Base-by-base conservation (phyloP, 1,140 invertebrate species). In the Thalassaphorura encarpata region DNA sequence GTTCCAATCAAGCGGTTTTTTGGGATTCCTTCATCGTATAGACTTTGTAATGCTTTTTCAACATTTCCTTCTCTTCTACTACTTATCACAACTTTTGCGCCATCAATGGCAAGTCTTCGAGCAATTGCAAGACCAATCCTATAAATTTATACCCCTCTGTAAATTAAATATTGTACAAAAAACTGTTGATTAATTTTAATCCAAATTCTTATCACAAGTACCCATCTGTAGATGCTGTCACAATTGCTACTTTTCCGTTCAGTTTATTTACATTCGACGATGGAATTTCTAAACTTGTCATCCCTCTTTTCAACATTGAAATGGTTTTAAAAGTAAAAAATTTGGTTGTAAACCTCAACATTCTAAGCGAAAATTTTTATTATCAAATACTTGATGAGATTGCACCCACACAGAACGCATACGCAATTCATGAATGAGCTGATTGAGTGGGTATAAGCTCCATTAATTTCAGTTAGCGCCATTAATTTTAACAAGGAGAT, bases 91-190 rank as follows among this genome's bases (percentile, higher is more conserved):
- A 98, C 89, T 54, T 83, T 82, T 6, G 92, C 93, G 40, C 94
- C 94, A 76, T 97, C 91, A 66, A 80, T 73, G 3, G 82, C 89
- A 21, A 98, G 73, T 58, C 88, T 75, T 71, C 82, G 80, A 4
- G 91, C 94, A 67, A 97, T 93, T 0, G 88, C 81, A 72, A 83
- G 87, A 13, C 94, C 94, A 71, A 98, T 97, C 23, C 92, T 97
- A 67, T 16, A 72, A 67, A 54, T 55, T n/a, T n/a, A n/a, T n/a
- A n/a, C n/a, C n/a, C n/a, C 18, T 8, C 21, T 8, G 8, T 19
- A 43, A 43, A n/a, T 43, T 11, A 62, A 63, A 67, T 18, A 55
- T 26, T 54, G 23, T 16, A 46, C 2, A 31, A 26, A 57, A 15
- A 21, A 3, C 26, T 29, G 18, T 23, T 31, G 19, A 42, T 49